phyloP scores from a whole-genome alignment of 1,140 invertebrate species.

The Orchesella cincta region DNA sequence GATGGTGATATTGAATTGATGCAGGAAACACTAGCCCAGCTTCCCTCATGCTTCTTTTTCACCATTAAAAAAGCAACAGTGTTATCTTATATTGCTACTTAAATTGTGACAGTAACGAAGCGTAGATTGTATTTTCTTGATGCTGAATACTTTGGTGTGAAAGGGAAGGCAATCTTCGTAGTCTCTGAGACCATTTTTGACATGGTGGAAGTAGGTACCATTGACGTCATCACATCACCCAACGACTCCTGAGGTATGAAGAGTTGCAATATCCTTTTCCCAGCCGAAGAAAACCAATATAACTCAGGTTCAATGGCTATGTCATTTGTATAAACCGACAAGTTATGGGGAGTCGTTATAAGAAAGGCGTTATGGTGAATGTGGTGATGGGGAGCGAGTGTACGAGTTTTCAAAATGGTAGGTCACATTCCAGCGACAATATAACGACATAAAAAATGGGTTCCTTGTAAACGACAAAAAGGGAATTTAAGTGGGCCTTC shows the following conservation, averaged over 20 bases:
- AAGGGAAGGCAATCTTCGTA: background rate
- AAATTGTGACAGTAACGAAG: conserved; percentile 24
- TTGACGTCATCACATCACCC: background rate
- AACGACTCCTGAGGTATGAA: background rate
- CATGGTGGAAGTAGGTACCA: background rate
- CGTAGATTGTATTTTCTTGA: conserved; percentile 9
- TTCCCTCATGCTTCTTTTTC: background rate
- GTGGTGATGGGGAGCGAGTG: no score
- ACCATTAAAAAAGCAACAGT: background rate
- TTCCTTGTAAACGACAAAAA: no score
- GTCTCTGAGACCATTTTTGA: background rate
- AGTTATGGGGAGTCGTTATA: no score
- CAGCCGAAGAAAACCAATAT: background rate
- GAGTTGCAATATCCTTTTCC: background rate
- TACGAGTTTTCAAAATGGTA: no score
- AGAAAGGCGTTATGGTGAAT: no score
- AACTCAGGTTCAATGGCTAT: background rate
- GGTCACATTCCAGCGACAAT: no score
- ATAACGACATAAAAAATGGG: no score
- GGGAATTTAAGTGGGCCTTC: no score
- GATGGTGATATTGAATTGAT: no score
- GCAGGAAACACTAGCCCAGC: no score
- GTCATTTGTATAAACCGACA: no score
- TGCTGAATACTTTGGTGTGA: background rate
- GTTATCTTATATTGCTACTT: background rate